Evolutionary conservation across 2,797 vertebrate species (phyloP).

Genomic region (Melanogrammus aeglefinus): DNA sequence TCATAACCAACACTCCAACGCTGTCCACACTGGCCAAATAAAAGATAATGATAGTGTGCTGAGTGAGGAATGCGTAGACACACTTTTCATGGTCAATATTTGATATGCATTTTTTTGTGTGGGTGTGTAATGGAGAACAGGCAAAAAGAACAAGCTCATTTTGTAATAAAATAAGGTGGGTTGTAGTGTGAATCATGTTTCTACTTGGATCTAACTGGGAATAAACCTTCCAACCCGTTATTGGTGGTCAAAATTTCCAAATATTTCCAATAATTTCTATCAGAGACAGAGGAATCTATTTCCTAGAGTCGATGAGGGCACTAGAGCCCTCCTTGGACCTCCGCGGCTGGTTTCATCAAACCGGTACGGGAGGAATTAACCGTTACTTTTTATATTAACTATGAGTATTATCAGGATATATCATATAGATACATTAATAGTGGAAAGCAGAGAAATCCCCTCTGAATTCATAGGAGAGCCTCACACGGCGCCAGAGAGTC

Average conservation of each 20-base stretch:
- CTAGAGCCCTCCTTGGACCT: neutral
- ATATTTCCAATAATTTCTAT: too few relatives aligned
- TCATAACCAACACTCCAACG: neutral
- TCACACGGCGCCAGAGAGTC: too few relatives aligned
- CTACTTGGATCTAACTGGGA: too few relatives aligned
- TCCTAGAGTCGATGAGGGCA: neutral
- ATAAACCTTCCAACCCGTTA: too few relatives aligned
- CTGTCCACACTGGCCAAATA: neutral
- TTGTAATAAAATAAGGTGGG: neutral
- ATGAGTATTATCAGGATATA: too few relatives aligned
- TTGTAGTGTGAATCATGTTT: neutral
- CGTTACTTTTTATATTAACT: too few relatives aligned
- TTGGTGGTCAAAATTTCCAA: too few relatives aligned
- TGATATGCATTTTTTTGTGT: neutral
- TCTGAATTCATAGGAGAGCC: too few relatives aligned
- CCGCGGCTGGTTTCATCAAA: neutral
- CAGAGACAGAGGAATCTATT: too few relatives aligned
- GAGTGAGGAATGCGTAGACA: neutral
- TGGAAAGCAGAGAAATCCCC: too few relatives aligned
- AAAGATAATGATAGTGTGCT: neutral
- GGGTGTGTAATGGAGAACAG: neutral
- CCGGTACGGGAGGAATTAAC: neutral
- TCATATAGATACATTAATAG: too few relatives aligned
- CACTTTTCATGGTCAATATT: slow-evolving; percentile 1
- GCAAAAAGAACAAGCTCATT: neutral